Evolutionary conservation across 1,140 invertebrate species (phyloP).

Genomic region (Odontomachus brunneus): DNA sequence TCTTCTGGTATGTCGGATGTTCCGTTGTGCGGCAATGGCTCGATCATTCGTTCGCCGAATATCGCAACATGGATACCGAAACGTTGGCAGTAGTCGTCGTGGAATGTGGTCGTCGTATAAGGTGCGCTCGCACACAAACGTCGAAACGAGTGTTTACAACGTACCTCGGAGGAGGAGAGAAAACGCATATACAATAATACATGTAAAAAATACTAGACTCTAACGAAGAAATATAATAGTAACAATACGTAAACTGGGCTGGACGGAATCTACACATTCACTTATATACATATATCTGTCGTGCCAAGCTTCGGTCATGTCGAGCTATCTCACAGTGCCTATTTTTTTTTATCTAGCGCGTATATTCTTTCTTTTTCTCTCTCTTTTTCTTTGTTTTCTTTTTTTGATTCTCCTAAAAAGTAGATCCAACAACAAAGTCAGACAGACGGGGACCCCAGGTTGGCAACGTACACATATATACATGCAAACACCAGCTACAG

Average conservation of each 20-base stretch:
- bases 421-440: constrained; percentile 65
- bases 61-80: constrained; percentile 35
- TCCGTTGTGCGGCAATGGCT: constrained; percentile 36
- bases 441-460: constrained; percentile 74
- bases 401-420: constrained; percentile 70
- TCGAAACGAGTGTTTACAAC: constrained; percentile 38
- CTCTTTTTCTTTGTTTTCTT: constrained; percentile 13
- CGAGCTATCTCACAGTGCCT: constrained; percentile 74
- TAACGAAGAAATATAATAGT: constrained; percentile 62
- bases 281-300: constrained; percentile 85
- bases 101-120: constrained; percentile 10
- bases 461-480: constrained; percentile 84
- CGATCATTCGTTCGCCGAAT: constrained; percentile 27
- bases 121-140: not conserved
- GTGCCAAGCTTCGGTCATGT: constrained; percentile 81
- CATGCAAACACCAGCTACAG: constrained; percentile 82
- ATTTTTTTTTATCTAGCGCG: constrained; percentile 64
- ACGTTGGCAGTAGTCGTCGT: constrained; percentile 63
- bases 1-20: constrained; percentile 36
- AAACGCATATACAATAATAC: constrained; percentile 41
- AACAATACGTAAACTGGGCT: constrained; percentile 78
- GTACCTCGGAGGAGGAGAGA: constrained; percentile 24
- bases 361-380: constrained; percentile 38
- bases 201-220: constrained; percentile 55
- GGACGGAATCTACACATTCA: constrained; percentile 85